Conservation (phyloP, 2,113 vertebrate genomes). For the Climacteris rufus region DNA sequence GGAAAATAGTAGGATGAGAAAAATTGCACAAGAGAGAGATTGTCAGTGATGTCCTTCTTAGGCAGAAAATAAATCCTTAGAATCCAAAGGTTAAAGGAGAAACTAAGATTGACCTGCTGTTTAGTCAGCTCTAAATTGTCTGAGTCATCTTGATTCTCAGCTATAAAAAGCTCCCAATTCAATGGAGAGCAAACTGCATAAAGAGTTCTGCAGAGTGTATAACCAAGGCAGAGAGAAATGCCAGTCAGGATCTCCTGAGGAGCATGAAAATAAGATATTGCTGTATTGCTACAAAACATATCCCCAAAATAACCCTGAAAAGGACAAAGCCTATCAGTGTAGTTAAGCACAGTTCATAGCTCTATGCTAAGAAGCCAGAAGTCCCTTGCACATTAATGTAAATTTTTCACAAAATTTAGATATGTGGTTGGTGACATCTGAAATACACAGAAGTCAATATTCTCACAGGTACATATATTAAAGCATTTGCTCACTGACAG, state of each 20-base stretch:
- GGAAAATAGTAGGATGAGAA: not conserved
- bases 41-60: not conserved
- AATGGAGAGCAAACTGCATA: slow-evolving; percentile 22
- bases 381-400: not conserved
- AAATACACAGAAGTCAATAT: not conserved
- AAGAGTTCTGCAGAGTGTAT: not conserved
- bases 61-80: slow-evolving; percentile 4
- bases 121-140: slow-evolving; percentile 21
- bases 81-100: not conserved
- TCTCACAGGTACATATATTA: not conserved
- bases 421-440: not conserved
- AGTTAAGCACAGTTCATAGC: not conserved
- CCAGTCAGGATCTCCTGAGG: not conserved
- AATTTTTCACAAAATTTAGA: not conserved
- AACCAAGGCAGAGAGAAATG: not conserved
- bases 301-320: not conserved
- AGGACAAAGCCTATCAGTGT: not conserved
- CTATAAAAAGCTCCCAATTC: not conserved
- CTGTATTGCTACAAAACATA: not conserved
- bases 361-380: not conserved
- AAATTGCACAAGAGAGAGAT: not conserved
- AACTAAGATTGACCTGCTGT: slow-evolving; percentile 1
- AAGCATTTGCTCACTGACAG: not conserved
- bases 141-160: slow-evolving; percentile 32
- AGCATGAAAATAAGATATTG: not conserved